Evolutionary conservation across 1,140 invertebrate species (phyloP), one percentile per base, ranked within the genome.

Genomic region (Aphelenchoides besseyi): DNA sequence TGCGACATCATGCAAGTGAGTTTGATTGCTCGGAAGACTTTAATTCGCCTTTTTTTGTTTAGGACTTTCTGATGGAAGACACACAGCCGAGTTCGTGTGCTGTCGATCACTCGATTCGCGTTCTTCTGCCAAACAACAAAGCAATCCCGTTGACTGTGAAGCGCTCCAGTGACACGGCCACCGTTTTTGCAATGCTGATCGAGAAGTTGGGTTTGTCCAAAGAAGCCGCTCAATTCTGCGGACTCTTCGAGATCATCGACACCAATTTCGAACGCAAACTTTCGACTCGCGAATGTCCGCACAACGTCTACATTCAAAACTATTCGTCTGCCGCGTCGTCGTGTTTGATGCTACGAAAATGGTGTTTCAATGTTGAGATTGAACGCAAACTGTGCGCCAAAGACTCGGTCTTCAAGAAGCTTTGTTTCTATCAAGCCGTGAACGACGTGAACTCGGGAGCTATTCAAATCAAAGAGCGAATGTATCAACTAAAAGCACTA

Each of bases 261-360:
- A 36, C 30, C 28, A 68, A 52, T 30, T 68, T 86, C 93, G 94
- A 98, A 86, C 89, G 96, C 63, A 97, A 97, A 87, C 86, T 98
- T 59, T 91, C 93, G 78, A 89, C 92, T 1, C 90, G 91, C 82
- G 96, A 98, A 87, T 92, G 94, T 74, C 95, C 95, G 0, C 95
- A 98, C 86, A 93, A 94, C 79, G 88, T 98, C 59, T 98, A 98
- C 85, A 95, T 98, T 76, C 94, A 98, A 87, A 98, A 98, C 86
- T 98, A 98, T 83, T 95, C 92, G 73, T 98, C 95, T n/a, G 95
- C 95, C 28, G 94, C 93, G 30, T 92, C 92, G 62, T 96, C 93
- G 12, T 98, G 96, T 85, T 88, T 98, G n/a, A 89, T 90, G 63
- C 88, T 99, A 52, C 89, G 92, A 52, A 93, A 93, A 86, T 98